Evolutionary conservation across 2,888 invertebrate species (phyloP).

Genomic region (Rhimphoctona megacephalus): DNA sequence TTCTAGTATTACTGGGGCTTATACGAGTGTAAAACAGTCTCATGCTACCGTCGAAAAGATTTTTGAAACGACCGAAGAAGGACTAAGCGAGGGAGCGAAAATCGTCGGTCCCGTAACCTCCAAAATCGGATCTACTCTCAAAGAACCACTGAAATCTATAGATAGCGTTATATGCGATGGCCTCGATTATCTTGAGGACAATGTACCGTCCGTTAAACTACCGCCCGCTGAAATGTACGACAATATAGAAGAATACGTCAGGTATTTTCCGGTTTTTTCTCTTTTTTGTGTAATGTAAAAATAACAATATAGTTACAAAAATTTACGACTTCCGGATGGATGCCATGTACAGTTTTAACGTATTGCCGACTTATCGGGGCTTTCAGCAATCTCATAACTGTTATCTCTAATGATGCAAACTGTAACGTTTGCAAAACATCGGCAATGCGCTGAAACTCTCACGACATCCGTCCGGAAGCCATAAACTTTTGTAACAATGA

Average conservation of each 20-base stretch:
- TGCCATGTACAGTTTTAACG: too few relatives aligned
- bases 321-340: too few relatives aligned
- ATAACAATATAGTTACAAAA: too few relatives aligned
- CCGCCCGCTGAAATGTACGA: slow-evolving; percentile 82
- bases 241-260: slow-evolving; percentile 73
- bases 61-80: slow-evolving; percentile 73
- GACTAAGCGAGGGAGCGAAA: slow-evolving; percentile 71
- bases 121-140: slow-evolving; percentile 80
- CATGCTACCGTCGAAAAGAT: slow-evolving; percentile 73
- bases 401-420: too few relatives aligned
- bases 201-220: slow-evolving; percentile 83
- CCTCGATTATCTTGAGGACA: slow-evolving; percentile 84
- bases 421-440: too few relatives aligned
- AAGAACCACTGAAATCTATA: slow-evolving; percentile 79
- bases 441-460: too few relatives aligned
- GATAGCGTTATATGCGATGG: slow-evolving; percentile 82
- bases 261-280: slow-evolving; percentile 68
- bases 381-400: too few relatives aligned
- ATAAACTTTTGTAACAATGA: too few relatives aligned
- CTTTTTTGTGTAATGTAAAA: too few relatives aligned
- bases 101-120: slow-evolving; percentile 73
- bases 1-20: slow-evolving; percentile 73
- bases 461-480: too few relatives aligned
- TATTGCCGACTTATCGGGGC: too few relatives aligned
- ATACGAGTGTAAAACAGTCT: slow-evolving; percentile 73